phyloP scores from a whole-genome alignment of 1,140 invertebrate species.

The Harpegnathos saltator region DNA sequence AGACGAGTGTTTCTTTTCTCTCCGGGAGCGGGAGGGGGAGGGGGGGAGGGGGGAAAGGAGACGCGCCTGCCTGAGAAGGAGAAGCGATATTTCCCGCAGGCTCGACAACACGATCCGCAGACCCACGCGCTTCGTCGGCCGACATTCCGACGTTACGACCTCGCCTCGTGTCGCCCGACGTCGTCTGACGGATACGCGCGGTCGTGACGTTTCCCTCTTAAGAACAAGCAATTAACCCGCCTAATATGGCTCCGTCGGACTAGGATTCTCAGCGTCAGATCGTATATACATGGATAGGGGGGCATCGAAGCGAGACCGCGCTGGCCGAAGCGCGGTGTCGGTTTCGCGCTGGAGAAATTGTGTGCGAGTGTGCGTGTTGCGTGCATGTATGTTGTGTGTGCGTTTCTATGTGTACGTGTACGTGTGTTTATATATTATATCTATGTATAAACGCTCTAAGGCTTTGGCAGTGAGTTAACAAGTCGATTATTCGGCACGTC shows the following conservation, averaged over 20 bases:
- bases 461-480: conserved; percentile 86
- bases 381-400: too few species aligned
- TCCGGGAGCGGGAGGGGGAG: too few species aligned
- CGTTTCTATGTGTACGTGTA: too few species aligned
- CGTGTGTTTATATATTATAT: conserved; percentile 65
- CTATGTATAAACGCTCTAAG: conserved; percentile 85
- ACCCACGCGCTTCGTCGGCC: not conserved
- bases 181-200: conserved; percentile 2
- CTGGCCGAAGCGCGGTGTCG: conserved; percentile 1
- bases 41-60: not conserved
- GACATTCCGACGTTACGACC: conserved; percentile 5
- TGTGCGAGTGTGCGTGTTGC: too few species aligned
- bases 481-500: conserved; percentile 78
- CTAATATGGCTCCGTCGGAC: conserved; percentile 81
- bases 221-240: conserved; percentile 53
- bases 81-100: conserved; percentile 18
- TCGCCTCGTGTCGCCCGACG: not conserved
- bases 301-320: conserved; percentile 43
- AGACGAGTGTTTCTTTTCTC: conserved; percentile 22
- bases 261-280: conserved; percentile 84
- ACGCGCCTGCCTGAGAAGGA: not conserved
- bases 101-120: conserved; percentile 20
- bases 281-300: conserved; percentile 81
- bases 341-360: conserved; percentile 8
- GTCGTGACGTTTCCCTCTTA: conserved; percentile 45